Evolutionary conservation across 1,140 invertebrate genomes (phyloP).

Genomic region (Drosophila rufa): DNA sequence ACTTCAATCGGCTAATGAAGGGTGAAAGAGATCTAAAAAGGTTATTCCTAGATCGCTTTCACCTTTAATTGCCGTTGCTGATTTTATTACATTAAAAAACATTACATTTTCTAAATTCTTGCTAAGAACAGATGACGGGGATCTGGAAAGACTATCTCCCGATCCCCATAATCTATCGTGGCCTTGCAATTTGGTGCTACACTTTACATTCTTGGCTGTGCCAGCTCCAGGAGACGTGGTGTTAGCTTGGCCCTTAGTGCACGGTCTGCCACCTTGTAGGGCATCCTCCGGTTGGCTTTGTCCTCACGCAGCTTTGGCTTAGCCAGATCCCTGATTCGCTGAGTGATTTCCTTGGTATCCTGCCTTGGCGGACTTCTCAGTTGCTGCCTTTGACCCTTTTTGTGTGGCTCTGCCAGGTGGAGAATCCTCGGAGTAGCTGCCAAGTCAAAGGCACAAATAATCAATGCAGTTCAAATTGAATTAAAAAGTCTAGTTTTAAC

Average conservation of each 20-base stretch:
- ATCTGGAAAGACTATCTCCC: neutral
- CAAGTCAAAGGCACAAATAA: neutral
- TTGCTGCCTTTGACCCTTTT: neutral
- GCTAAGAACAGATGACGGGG: neutral
- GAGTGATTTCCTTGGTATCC: neutral
- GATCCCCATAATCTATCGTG: neutral
- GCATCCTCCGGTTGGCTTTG: neutral
- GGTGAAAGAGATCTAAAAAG: slow-evolving; percentile 5
- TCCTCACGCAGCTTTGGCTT: slow-evolving; percentile 5
- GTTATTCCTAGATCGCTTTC: neutral
- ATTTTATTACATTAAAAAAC: neutral
- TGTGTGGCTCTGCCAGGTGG: slow-evolving; percentile 4
- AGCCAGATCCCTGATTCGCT: slow-evolving; percentile 7
- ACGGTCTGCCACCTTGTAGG: neutral
- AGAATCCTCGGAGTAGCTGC: slow-evolving; percentile 6
- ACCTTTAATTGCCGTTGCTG: neutral
- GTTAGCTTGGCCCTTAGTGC: slow-evolving; percentile 8
- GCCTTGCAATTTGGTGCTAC: neutral
- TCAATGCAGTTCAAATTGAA: neutral
- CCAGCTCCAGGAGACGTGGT: slow-evolving; percentile 16
- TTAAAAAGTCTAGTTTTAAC: neutral
- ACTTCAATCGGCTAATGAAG: neutral
- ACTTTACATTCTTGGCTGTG: slow-evolving; percentile 10
- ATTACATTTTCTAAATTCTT: neutral
- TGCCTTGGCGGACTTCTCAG: too few relatives aligned